Evolutionary conservation across 2,888 invertebrate species (phyloP).

Genomic region (Tetropium fuscum): DNA sequence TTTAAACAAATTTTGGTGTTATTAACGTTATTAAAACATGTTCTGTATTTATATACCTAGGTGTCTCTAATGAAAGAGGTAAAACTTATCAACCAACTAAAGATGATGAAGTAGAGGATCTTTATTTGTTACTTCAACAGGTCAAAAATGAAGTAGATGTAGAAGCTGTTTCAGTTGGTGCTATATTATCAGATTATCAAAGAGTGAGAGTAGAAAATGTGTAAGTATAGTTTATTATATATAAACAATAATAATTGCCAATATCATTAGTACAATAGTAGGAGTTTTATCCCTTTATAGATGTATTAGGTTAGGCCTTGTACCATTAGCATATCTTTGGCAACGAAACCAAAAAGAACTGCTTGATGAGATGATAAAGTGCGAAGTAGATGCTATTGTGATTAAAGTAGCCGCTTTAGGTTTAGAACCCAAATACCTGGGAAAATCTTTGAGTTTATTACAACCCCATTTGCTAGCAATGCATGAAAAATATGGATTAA

Average conservation of each 20-base stretch:
- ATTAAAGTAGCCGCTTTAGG: slow-evolving; percentile 97
- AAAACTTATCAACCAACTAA: slow-evolving; percentile 84
- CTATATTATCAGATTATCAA: slow-evolving; percentile 98
- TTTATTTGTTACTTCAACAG: slow-evolving; percentile 83
- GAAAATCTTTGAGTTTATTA: slow-evolving; percentile 85
- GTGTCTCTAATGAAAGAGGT: slow-evolving; percentile 83
- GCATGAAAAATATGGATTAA: slow-evolving; percentile 93
- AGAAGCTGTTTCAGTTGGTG: slow-evolving; percentile 97
- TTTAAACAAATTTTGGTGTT: too few relatives aligned
- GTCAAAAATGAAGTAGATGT: slow-evolving; percentile 75
- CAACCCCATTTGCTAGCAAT: slow-evolving; percentile 89
- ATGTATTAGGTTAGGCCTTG: slow-evolving; percentile 89
- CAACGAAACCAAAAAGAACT: slow-evolving; percentile 94
- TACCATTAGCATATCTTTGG: slow-evolving; percentile 95
- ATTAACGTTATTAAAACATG: too few relatives aligned
- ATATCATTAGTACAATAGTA: too few relatives aligned
- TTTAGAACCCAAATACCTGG: slow-evolving; percentile 90
- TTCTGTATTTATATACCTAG: too few relatives aligned
- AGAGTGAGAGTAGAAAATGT: slow-evolving; percentile 97
- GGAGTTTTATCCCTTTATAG: too few relatives aligned
- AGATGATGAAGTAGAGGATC: slow-evolving; percentile 97
- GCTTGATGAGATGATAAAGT: slow-evolving; percentile 96
- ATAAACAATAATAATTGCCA: too few relatives aligned
- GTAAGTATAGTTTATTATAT: too few relatives aligned
- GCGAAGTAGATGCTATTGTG: slow-evolving; percentile 91